Evolutionary conservation across 2,113 vertebrate species (phyloP).

Genomic region (Mola mola): DNA sequence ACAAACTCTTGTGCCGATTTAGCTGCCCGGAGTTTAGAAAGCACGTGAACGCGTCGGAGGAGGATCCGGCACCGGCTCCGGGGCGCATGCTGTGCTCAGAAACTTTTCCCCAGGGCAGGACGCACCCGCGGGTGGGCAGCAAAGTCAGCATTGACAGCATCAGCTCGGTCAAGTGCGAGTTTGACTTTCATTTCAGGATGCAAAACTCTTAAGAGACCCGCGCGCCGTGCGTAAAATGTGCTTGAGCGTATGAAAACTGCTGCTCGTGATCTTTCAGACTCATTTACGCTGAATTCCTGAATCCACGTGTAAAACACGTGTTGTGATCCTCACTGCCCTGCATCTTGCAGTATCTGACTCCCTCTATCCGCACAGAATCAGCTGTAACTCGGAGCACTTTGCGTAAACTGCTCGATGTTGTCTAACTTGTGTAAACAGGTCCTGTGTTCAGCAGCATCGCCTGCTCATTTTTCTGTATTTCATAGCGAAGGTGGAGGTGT

Average conservation of each 20-base stretch:
- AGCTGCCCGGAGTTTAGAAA: slow-evolving; percentile 77
- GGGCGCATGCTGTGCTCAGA: slow-evolving; percentile 70
- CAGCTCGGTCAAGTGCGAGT: slow-evolving; percentile 82
- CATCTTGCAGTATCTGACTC: not conserved
- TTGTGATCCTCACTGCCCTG: too few relatives aligned
- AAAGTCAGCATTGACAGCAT: slow-evolving; percentile 81
- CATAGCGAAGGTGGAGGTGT: not conserved
- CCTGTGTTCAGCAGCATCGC: slow-evolving; percentile 15
- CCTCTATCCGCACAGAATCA: not conserved
- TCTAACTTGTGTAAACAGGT: slow-evolving; percentile 2
- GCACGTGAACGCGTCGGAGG: slow-evolving; percentile 14
- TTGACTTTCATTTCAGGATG: slow-evolving; percentile 71
- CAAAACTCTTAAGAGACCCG: slow-evolving; percentile 25
- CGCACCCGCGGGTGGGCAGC: slow-evolving; percentile 73
- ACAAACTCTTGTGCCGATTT: slow-evolving; percentile 74
- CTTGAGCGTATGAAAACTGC: too few relatives aligned
- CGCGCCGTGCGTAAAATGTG: slow-evolving; percentile 28
- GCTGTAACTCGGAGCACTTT: not conserved
- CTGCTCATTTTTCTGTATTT: slow-evolving; percentile 35
- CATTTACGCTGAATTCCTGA: too few relatives aligned
- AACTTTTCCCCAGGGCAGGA: slow-evolving; percentile 65
- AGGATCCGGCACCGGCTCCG: not conserved
- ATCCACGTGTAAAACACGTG: too few relatives aligned
- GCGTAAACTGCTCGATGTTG: slow-evolving; percentile 4
- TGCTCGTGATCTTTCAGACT: too few relatives aligned